Conservation (phyloP, 2,888 invertebrate species). For the Ommatoiulus sabulosus region DNA sequence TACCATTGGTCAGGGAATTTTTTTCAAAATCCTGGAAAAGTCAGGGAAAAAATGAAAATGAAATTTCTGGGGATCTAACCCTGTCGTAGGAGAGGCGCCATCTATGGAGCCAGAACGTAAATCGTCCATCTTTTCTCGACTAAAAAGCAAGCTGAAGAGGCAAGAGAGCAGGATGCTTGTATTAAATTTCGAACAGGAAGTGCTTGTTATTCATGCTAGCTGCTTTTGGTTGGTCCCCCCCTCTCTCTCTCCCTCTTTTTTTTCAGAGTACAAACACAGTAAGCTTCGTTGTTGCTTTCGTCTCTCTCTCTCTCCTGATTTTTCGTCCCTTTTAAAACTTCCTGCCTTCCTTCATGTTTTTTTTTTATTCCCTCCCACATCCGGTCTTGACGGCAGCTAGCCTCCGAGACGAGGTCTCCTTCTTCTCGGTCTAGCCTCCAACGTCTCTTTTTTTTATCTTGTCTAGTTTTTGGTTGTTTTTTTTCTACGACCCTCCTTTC, state of each 20-base stretch:
- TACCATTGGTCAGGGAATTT: no score
- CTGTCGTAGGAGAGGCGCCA: no score
- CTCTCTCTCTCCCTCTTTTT: not conserved
- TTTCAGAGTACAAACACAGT: not conserved
- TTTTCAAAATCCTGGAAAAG: no score
- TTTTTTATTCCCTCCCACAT: constrained; percentile 11
- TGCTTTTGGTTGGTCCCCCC: not conserved
- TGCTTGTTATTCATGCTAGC: constrained; percentile 51
- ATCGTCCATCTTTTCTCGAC: not conserved
- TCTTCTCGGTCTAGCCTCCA: no score
- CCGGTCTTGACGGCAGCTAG: constrained; percentile 16
- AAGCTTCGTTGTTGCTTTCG: not conserved
- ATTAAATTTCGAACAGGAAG: constrained; percentile 57
- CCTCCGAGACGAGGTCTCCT: no score
- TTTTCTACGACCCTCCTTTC: no score
- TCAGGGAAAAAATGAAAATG: no score
- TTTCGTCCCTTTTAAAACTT: constrained; percentile 40
- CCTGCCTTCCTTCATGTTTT: not conserved
- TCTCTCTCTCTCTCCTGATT: not conserved
- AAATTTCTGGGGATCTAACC: no score
- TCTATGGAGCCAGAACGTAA: not conserved
- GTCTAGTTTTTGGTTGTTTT: no score
- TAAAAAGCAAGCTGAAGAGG: not conserved
- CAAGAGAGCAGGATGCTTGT: constrained; percentile 53
- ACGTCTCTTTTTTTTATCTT: no score